Base-by-base conservation (phyloP, 2,888 invertebrate species). In the Trypoxylon attenuatum region DNA sequence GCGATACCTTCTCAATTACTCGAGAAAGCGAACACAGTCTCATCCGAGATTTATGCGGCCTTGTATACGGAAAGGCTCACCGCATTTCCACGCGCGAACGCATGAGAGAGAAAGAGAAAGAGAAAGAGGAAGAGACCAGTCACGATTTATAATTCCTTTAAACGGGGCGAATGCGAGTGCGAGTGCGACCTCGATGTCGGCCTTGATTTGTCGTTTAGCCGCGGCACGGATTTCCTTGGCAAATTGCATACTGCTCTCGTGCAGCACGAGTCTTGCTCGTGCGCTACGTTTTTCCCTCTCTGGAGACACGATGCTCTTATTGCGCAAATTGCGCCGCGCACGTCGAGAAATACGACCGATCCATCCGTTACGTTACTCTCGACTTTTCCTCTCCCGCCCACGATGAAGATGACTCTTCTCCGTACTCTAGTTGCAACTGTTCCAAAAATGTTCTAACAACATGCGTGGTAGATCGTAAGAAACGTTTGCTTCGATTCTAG, bases 61-160 rank as follows among this genome's bases (percentile, higher is more conserved):
- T n/a, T n/a, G n/a, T n/a, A n/a, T 43, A 47, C 55, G 27, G 45
- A 38, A 27, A 55, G 63, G 25, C 38, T 29, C 13, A 18, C 27
- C 54, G 45, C 51, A 63, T 58, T 60, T 39, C 13, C 50, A 18
- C 25, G 16, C 1, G 45, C 38, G 2, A 38, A 1, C 19, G 46
- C 5, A 6, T 19, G 8, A n/a, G n/a, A 3, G n/a, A 13, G 16
- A 19, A 49, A 45, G 25, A 27, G 23, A 2, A 15, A 10, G 18
- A 8, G 5, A 5, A 29, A 15, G 22, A 33, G 38, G 10, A 15
- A 43, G 10, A 43, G 39, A 60, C 23, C 60, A 47, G 61, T 27
- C 39, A 50, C 51, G 65, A 56, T 62, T 62, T 65, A 60, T 61
- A 60, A 60, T 46, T 60, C 64, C 54, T 55, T 51, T 45, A 51